Evolutionary conservation across 2,797 vertebrate species (phyloP).

Genomic region (Acomys russatus): DNA sequence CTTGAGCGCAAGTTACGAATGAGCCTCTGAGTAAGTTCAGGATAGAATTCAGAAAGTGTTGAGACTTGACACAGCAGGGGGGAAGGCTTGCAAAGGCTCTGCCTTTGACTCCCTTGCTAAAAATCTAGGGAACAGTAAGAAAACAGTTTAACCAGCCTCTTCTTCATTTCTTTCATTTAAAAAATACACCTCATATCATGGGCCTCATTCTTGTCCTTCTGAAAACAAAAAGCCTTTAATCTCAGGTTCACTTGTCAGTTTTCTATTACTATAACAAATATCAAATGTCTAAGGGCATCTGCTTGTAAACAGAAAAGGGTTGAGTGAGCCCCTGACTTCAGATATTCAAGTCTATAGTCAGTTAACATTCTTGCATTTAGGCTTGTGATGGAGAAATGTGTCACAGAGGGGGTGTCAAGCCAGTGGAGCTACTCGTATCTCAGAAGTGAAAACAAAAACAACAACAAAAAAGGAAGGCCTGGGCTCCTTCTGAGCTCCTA

Average conservation of each 20-base stretch:
- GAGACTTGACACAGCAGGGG: fast-evolving
- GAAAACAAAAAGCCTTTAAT: not conserved
- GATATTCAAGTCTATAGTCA: not conserved
- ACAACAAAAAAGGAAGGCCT: not conserved
- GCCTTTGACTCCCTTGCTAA: not conserved
- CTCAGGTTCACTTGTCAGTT: not conserved
- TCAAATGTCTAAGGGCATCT: not conserved
- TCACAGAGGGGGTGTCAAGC: not conserved
- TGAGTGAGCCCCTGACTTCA: too few relatives aligned
- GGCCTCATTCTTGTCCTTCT: not conserved
- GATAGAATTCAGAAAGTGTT: not conserved
- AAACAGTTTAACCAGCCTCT: not conserved
- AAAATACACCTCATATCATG: not conserved
- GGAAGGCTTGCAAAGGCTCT: not conserved
- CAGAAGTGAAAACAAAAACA: not conserved
- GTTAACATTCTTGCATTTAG: not conserved
- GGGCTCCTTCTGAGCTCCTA: not conserved
- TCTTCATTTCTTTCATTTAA: not conserved
- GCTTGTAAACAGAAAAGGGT: not conserved
- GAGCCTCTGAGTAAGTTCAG: not conserved
- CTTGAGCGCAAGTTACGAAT: not conserved
- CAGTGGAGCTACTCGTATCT: not conserved
- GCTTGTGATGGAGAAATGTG: not conserved
- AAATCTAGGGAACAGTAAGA: not conserved
- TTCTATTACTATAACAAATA: not conserved